Evolutionary conservation across 2,888 invertebrate genomes (phyloP), one percentile per base, ranked within the genome.

Genomic region (Brenthis daphne): DNA sequence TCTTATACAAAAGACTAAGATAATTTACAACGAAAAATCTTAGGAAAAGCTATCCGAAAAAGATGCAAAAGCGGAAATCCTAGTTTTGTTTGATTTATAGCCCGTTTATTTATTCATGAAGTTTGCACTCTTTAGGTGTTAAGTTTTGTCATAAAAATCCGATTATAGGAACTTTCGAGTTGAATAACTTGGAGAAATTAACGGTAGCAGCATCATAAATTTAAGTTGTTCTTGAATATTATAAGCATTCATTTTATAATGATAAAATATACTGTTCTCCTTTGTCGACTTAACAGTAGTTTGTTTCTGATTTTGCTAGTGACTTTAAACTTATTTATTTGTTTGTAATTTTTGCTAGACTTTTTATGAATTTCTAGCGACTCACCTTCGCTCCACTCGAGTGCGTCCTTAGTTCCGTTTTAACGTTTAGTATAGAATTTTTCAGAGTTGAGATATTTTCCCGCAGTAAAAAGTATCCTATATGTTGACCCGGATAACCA

Each of bases 41-140:
- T 50, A 60, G 47, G 37, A 16, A 64, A 57, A 43, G 12, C 57
- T 50, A 64, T 54, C 54, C 24, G 29, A 64, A 64, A 68, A 57
- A 64, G 20, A 64, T 64, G 57, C 57, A 64, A 43, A 48, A 58
- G 53, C 60, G 51, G 53, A 56, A 50, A 37, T 20, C 55, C 14
- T 43, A 66, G 57, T 29, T 47, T 20, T 64, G 57, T 64, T 69
- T 67, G 67, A 67, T 70, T 70, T 67, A 64, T 72, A 68, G 64
- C 48, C 61, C 60, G 64, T 73, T 74, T 73, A 73, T 70, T 73
- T 74, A 73, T 74, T 71, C 69, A 68, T 68, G 67, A 73, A 71
- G 67, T 73, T 71, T 60, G 61, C 64, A 66, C 67, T 69, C 65
- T 60, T 66, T 65, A 68, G 69, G 64, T 68, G 66, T 54, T 67